Evolutionary conservation across 2,888 invertebrate genomes (phyloP), one percentile per base, ranked within the genome.

Genomic region (Mesorhabditis spiculigera): DNA sequence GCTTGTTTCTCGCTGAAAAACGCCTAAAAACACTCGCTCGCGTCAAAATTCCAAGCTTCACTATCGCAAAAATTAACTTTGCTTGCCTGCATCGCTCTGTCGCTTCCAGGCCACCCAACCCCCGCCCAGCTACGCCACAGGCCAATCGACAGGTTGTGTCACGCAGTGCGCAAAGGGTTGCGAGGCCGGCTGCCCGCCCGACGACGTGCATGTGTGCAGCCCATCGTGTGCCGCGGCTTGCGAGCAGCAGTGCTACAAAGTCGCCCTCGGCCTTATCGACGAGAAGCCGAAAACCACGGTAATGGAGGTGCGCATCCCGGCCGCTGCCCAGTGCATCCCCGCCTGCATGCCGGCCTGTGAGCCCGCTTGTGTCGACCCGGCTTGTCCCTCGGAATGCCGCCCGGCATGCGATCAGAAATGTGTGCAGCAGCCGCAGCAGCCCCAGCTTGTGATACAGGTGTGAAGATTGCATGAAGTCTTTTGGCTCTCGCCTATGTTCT

Each of bases 341-440:
- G 66, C 73, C 61, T 78, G 78, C 73, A 74, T 75, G 78, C 78
- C 78, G 45, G 71, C 70, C 41, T 78, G 78, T 67, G 70, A 71
- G 44, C 68, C 71, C 44, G 43, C 65, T 4, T 78, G 78, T 68
- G 71, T 73, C 67, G n/a, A 45, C 45, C 67, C 71, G 10, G 28
- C 72, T 3, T 74, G 74, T 50, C 74, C 74, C 42, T 67, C 68
- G 43, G 72, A 69, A 5, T 74, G 74, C n/a, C 64, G 68, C 5
- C 74, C 74, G 5, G 68, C 68, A 8, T 74, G 74, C 50, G 64
- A 68, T 2, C 73, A 71, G 5, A 65, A 72, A 65, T 75, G 74
- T 45, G 73, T 50, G 58, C 58, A 10, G 8, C 58, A 50, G n/a
- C 58, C 8, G 58, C 58, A 10, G 8, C 58, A 50, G 58, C 58